Evolutionary conservation across 2,888 invertebrate species (phyloP), one percentile per base, ranked within the genome.

Genomic region (Drosophila lacicola): DNA sequence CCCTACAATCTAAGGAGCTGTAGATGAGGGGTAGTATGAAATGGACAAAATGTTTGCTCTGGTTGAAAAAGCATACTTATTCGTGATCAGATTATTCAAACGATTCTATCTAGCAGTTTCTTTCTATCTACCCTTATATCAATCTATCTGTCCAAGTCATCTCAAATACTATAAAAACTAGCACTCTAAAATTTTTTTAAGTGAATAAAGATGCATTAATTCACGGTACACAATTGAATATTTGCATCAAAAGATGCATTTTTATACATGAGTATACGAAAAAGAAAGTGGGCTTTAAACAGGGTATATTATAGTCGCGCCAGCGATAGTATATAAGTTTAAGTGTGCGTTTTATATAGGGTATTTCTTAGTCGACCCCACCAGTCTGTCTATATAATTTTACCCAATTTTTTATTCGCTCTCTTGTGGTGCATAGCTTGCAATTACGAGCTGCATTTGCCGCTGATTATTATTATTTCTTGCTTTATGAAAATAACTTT

Each of bases 371-470:
- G 33, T 42, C 19, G 10, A 21, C 4, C 2, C 3, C 19, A 17
- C 14, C 14, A 8, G 0, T 6, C 2, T 14, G 6, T 39, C 8
- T 8, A 19, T 4, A 4, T 21, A 11, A 36, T 36, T 36, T 36
- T 10, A 36, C 3, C 19, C 21, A 50, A 37, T 36, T 50, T 21
- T 14, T 36, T 25, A 2, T 41, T 58, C 17, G 4, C 34, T 25
- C n/a, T 51, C 29, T 73, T 61, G 50, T 45, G 61, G 55, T 62
- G 57, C 64, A 76, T 42, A 70, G 60, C 61, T 66, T 63, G 42
- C 57, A 81, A 73, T 74, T 67, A 73, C 66, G 58, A 69, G 64
- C 63, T 60, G 55, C 25, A 29, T 62, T 77, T 46, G 45, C 51
- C 41, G 41, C 42, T 62, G 56, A 58, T 61, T 67, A 47, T 57